Conservation (phyloP, 1,140 invertebrate species). For the Neotoxoptera formosana region DNA sequence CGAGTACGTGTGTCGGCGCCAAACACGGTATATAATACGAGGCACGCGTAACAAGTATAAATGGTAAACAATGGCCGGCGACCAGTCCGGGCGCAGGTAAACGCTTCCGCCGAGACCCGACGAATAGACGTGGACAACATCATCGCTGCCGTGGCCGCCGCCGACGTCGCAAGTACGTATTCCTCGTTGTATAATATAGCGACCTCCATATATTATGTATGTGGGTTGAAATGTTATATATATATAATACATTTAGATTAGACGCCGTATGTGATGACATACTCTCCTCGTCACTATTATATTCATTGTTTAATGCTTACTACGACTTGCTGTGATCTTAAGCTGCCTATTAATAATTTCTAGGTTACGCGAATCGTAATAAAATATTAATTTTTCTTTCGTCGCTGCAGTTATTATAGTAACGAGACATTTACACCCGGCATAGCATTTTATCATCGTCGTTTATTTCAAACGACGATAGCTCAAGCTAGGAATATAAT, state of each 20-base stretch:
- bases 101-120: not conserved
- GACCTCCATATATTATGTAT: not conserved
- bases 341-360: not conserved
- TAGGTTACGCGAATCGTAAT: not conserved
- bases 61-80: slow-evolving; percentile 41
- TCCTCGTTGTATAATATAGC: not conserved
- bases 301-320: not conserved
- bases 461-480: not conserved
- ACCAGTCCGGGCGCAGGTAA: not conserved
- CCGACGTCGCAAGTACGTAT: slow-evolving; percentile 4
- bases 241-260: not conserved
- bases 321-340: not conserved
- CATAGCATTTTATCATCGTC: not conserved
- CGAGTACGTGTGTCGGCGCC: not conserved
- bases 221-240: not conserved
- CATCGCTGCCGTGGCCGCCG: not conserved
- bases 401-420: not conserved
- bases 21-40: not conserved
- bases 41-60: slow-evolving; percentile 37
- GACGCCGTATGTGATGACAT: not conserved
- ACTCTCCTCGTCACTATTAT: not conserved
- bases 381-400: not conserved
- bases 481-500: not conserved
- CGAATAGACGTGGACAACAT: not conserved
- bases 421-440: not conserved